A percentile compares a stretch with the other conserved stretches of the same genome.
These are phyloP conservation scores for Sebastes alutus DNA, from an alignment of 2,797 vertebrate species.

Conservation along the genomic window DNA sequence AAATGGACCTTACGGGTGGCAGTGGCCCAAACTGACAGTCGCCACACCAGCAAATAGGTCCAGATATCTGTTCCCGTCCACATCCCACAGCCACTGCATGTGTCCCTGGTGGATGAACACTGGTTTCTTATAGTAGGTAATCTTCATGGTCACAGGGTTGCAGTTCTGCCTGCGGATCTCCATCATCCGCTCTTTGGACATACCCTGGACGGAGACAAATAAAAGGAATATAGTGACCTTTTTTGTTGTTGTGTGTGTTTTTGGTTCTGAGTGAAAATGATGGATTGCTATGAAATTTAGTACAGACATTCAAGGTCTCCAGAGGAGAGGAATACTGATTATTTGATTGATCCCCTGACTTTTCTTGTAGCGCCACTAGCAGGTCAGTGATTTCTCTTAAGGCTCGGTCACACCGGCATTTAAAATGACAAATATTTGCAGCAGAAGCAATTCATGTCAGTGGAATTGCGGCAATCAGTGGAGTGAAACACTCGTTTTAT, in stretches of 20 bases:
- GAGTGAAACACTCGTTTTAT: background rate
- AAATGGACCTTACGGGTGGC: conserved; percentile 89
- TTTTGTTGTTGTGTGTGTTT: background rate
- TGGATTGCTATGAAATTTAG: conserved; percentile 53
- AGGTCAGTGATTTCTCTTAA: background rate
- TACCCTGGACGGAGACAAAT: conserved; percentile 66
- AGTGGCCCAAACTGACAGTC: conserved; percentile 93
- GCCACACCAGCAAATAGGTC: conserved; percentile 94
- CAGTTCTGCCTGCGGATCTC: conserved; percentile 83
- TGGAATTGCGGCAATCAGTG: background rate
- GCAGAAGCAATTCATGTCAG: background rate
- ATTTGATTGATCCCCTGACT: background rate
- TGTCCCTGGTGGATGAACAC: conserved; percentile 90
- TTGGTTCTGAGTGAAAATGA: background rate
- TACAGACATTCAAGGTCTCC: conserved; percentile 21
- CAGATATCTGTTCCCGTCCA: conserved; percentile 90
- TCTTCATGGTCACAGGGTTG: conserved; percentile 78
- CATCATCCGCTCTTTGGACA: conserved; percentile 83
- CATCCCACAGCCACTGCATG: conserved; percentile 97
- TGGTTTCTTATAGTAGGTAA: conserved; percentile 88
- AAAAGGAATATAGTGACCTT: background rate
- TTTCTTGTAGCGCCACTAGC: background rate
- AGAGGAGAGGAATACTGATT: background rate
- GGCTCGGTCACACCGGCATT: background rate
- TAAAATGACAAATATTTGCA: too few species aligned